Evolutionary conservation across 2,888 invertebrate species (phyloP).

Genomic region (Saturnia pavonia): DNA sequence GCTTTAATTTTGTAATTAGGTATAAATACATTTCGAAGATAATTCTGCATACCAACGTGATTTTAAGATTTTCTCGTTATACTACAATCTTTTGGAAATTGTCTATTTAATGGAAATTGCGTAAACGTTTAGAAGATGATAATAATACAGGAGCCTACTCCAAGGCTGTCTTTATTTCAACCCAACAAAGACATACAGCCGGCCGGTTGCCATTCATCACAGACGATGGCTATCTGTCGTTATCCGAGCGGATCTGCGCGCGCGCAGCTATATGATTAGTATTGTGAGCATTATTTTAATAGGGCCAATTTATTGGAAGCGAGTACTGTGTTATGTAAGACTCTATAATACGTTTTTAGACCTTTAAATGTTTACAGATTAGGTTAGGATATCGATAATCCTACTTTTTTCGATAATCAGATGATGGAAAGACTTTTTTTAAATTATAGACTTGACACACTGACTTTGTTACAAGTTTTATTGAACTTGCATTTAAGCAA

Average conservation of each 20-base stretch:
- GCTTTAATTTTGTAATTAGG: no score
- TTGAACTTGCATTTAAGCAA: background rate
- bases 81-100: no score
- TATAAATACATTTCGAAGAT: no score
- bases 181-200: conserved; percentile 64
- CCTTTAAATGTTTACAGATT: conserved; percentile 7
- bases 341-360: conserved; percentile 4
- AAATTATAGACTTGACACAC: no score
- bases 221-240: conserved; percentile 57
- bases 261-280: conserved; percentile 56
- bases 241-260: conserved; percentile 55
- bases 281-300: conserved; percentile 67
- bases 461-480: no score
- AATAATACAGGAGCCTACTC: conserved; percentile 29
- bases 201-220: conserved; percentile 59
- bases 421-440: background rate
- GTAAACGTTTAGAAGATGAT: conserved; percentile 20
- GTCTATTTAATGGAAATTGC: no score
- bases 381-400: background rate
- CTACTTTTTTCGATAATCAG: background rate
- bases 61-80: no score
- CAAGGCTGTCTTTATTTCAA: conserved; percentile 32
- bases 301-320: conserved; percentile 54
- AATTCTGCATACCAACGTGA: no score
- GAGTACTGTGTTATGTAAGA: conserved; percentile 21